Percentiles rank a stretch among this genome's conserved stretches.
These are phyloP conservation scores for Xiphorhynchus erythropygius DNA, from an alignment of 2,797 vertebrate species.

Conservation along the genomic window DNA sequence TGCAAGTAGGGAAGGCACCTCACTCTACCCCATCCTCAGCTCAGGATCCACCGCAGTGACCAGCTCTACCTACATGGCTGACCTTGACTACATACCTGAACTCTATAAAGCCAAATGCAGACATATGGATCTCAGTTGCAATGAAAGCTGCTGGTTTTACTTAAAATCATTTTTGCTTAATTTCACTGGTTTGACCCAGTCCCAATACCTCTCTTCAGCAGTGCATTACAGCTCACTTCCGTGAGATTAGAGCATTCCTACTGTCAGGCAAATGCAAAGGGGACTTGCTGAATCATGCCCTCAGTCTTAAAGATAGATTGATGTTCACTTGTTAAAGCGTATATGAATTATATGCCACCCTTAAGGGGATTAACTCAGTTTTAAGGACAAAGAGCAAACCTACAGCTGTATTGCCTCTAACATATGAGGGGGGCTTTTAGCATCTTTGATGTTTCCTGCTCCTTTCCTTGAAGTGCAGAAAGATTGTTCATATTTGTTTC, in stretches of 20 bases:
- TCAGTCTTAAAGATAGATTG: background rate
- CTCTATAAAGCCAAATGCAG: background rate
- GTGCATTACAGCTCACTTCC: background rate
- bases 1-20: background rate
- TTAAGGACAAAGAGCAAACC: background rate
- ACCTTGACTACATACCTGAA: background rate
- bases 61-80: background rate
- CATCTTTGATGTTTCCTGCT: background rate
- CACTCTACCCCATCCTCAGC: background rate
- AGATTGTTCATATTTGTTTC: background rate
- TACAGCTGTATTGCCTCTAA: background rate
- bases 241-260: background rate
- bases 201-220: rapidly evolving
- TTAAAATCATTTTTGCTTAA: background rate
- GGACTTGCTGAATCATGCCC: constrained; percentile 11
- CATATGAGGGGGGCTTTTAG: background rate
- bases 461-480: background rate
- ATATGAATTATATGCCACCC: background rate
- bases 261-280: background rate
- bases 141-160: background rate
- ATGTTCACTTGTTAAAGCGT: background rate
- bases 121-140: background rate
- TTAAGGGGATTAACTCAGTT: background rate
- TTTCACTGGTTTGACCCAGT: background rate
- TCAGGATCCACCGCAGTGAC: background rate